These are phyloP conservation scores for Pollimyrus isidori DNA, from an alignment of 2,113 vertebrate genomes.

Conservation along the genomic window DNA sequence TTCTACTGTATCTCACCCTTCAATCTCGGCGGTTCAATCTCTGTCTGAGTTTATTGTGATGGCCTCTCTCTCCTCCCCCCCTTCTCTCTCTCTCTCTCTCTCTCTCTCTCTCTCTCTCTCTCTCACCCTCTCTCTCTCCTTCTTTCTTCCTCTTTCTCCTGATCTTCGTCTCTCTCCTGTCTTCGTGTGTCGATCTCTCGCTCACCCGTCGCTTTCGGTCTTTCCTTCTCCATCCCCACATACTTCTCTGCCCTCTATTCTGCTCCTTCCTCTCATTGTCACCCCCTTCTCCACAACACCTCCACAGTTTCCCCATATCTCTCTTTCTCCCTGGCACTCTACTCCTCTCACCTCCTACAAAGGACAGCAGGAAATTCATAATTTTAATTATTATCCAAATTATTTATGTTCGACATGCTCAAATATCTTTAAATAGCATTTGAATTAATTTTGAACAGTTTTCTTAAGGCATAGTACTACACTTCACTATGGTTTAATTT, in stretches of 20 bases:
- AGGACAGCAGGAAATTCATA: neutral
- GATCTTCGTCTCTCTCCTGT: conserved; percentile 8
- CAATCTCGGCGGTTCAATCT: neutral
- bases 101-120: conserved; percentile 5
- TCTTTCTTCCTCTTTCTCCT: conserved; percentile 6
- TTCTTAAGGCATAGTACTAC: neutral
- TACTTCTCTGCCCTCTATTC: neutral
- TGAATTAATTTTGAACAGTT: neutral
- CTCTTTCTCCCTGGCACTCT: neutral
- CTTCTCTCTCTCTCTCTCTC: neutral
- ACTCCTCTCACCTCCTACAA: neutral
- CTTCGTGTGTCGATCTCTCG: neutral
- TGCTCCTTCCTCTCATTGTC: neutral
- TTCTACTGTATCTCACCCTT: neutral
- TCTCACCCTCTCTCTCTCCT: neutral
- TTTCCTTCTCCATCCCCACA: conserved; percentile 7
- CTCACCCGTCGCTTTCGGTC: neutral
- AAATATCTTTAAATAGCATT: neutral
- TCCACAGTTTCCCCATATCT: neutral
- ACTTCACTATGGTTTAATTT: neutral
- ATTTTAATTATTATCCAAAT: neutral
- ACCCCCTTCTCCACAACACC: neutral
- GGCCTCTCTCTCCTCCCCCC: neutral
- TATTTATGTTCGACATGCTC: neutral
- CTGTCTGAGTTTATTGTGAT: neutral